A percentile compares a stretch with the other conserved stretches of the same genome.
These are phyloP conservation scores for Catocala nupta DNA, from an alignment of 2,888 invertebrate genomes.

Conservation along the genomic window DNA sequence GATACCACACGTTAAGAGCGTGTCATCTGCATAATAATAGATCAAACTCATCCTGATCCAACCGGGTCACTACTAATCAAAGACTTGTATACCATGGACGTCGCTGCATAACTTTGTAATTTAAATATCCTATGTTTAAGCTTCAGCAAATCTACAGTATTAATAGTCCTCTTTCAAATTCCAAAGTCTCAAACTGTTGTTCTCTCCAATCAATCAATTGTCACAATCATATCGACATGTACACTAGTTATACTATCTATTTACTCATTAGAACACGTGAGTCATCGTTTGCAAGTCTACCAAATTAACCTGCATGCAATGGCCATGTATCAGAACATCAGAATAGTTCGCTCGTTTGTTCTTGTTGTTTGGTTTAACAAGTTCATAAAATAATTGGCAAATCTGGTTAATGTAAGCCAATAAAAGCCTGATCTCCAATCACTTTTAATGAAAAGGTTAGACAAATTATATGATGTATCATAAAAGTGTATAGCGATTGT, in stretches of 20 bases:
- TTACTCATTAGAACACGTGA: neutral
- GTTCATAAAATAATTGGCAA: constrained; percentile 23
- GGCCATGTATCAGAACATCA: neutral
- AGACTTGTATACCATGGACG: too few relatives aligned
- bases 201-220: neutral
- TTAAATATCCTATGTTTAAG: too few relatives aligned
- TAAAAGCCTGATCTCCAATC: constrained; percentile 24
- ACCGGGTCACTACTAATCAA: too few relatives aligned
- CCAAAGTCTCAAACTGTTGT: too few relatives aligned
- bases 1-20: too few relatives aligned
- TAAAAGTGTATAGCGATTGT: constrained; percentile 32
- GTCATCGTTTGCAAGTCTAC: constrained; percentile 4
- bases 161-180: too few relatives aligned
- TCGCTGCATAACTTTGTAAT: too few relatives aligned
- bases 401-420: constrained; percentile 15
- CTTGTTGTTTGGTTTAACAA: neutral
- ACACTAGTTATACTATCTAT: neutral
- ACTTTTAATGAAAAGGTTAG: constrained; percentile 30
- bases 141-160: too few relatives aligned
- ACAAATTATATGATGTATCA: constrained; percentile 25
- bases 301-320: constrained; percentile 4
- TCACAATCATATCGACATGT: neutral
- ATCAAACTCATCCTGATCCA: too few relatives aligned
- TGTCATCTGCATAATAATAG: too few relatives aligned
- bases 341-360: neutral